phyloP scores from a whole-genome alignment of 2,797 vertebrate species.

The Stomatorhinus walkeri region DNA sequence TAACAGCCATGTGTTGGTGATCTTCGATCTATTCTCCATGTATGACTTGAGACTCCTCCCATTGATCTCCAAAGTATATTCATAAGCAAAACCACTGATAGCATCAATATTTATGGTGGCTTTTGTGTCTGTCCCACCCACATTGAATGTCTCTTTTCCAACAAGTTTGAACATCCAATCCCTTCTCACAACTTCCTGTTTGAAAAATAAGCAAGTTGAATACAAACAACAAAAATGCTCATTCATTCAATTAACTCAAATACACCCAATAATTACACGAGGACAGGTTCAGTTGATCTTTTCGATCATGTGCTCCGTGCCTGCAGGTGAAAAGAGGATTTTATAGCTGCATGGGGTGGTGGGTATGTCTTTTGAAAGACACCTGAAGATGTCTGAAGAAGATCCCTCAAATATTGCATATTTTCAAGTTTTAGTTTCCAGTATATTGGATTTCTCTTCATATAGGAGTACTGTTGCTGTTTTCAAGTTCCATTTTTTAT shows the following conservation, averaged over 20 bases:
- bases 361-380: neutral
- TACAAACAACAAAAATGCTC: neutral
- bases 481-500: neutral
- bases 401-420: neutral
- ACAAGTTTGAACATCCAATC: conserved; percentile 99
- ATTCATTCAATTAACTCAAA: neutral
- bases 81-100: conserved; percentile 84
- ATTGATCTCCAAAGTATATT: conserved; percentile 93
- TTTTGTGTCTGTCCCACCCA: conserved; percentile 79
- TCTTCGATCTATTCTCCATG: conserved; percentile 89
- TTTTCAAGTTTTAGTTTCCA: neutral
- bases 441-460: neutral
- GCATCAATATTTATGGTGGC: conserved; percentile 94
- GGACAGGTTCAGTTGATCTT: neutral
- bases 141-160: conserved; percentile 86
- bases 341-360: neutral
- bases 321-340: neutral
- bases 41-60: conserved; percentile 91
- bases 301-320: neutral
- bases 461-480: neutral
- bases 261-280: neutral
- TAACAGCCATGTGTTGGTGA: conserved; percentile 90
- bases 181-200: conserved; percentile 79
- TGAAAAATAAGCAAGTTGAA: neutral
- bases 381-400: neutral